Conservation (phyloP, 2,888 invertebrate species). For the Campoplex nolae region DNA sequence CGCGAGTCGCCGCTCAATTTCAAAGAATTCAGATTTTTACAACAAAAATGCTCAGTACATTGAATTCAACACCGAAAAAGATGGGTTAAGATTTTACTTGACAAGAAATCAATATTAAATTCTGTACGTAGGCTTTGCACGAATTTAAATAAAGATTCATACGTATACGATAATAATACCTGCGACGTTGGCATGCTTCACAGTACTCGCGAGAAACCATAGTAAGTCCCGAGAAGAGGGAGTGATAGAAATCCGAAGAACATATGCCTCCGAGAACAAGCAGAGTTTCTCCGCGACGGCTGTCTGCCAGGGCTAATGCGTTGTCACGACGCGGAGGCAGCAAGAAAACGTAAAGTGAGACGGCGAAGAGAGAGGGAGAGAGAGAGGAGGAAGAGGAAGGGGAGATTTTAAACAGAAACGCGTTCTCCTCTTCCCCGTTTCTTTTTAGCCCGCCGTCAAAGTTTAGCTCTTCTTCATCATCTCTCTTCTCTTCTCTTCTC, state of each 20-base stretch:
- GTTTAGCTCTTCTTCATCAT: conserved; percentile 12
- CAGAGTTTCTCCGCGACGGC: conserved; percentile 67
- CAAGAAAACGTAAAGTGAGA: conserved; percentile 16
- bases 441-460: conserved; percentile 30
- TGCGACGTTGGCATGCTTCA: conserved; percentile 63
- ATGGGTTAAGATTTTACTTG: not conserved
- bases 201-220: conserved; percentile 74
- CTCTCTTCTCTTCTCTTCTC: not conserved
- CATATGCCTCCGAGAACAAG: conserved; percentile 30
- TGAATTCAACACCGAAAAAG: not conserved
- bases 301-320: conserved; percentile 77
- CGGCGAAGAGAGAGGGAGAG: not conserved
- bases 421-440: conserved; percentile 13
- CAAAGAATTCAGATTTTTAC: not conserved
- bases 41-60: not conserved
- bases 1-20: conserved; percentile 9
- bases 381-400: not conserved
- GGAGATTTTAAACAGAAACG: conserved; percentile 19
- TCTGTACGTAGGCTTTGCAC: not conserved
- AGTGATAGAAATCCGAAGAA: conserved; percentile 28
- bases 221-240: conserved; percentile 66
- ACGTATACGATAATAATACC: not conserved
- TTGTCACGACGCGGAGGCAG: conserved; percentile 75
- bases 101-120: not conserved
- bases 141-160: not conserved